Evolutionary conservation across 2,888 invertebrate genomes (phyloP), one percentile per base, ranked within the genome.

Genomic region (Quadroppia sp.): DNA sequence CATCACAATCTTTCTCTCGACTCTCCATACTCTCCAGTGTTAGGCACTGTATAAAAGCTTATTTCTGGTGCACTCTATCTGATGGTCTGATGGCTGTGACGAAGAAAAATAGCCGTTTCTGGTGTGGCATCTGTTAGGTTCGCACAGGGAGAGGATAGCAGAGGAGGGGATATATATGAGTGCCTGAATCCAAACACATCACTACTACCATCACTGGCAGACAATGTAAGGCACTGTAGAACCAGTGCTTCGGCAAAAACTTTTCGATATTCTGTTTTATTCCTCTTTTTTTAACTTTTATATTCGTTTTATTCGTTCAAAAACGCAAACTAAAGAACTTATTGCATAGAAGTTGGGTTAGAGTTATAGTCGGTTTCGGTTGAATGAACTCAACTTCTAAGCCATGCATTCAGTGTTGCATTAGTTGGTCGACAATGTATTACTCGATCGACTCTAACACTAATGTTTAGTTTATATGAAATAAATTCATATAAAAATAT

Each of bases 51-150:
- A 32, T 64, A 64, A 36, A 40, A 64, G 64, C 64, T 64, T 64
- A 64, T 64, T 36, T 64, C 36, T 36, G 36, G 11, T 64, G 40
- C 25, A 64, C 64, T 36, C 64, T 64, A 64, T 64, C 64, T 64
- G 20, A n/a, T n/a, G 36, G 36, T 64, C 64, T 64, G 64, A 64
- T 64, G 64, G 25, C 25, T 64, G 64, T 64, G 64, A 64, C 64
- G 36, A 64, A 64, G 64, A 64, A 64, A 64, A 64, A 64, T 64
- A 64, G 64, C 64, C 64, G 64, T 64, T 64, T 36, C 64, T 64
- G 36, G 64, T 64, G 17, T 36, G 30, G 64, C 64, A 64, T 64
- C 64, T 64, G 64, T 40, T 32, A 17, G 64, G 36, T 64, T 64
- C 64, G 4, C 64, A 64, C n/a, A n/a, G n/a, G n/a, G n/a, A n/a